phyloP scores from a whole-genome alignment of 2,888 invertebrate species.

The Bugula neritina region DNA sequence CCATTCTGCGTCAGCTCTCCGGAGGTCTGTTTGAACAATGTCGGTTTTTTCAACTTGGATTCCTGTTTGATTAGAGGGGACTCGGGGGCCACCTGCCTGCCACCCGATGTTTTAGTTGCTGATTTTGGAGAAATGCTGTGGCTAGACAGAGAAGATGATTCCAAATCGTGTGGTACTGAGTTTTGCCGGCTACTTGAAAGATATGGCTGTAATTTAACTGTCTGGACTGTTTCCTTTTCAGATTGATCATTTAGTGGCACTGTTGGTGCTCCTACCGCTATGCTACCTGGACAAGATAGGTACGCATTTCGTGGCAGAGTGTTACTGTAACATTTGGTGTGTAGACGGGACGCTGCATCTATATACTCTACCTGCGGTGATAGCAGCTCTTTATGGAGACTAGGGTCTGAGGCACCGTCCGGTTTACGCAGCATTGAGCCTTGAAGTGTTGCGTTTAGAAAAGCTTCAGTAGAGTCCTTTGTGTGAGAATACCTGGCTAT shows the following conservation, averaged over 20 bases:
- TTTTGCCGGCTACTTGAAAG: background rate
- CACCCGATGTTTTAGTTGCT: background rate
- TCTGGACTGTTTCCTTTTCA: too few relatives aligned
- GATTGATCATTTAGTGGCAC: too few relatives aligned
- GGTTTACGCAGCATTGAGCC: conserved; percentile 19
- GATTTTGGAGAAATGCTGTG: background rate
- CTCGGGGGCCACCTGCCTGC: background rate
- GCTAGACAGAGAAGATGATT: too few relatives aligned
- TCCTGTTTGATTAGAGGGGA: background rate
- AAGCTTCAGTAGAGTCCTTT: conserved; percentile 9
- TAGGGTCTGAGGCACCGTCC: conserved; percentile 25
- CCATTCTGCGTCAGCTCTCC: background rate
- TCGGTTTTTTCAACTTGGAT: background rate
- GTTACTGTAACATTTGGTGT: background rate
- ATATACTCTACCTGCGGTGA: background rate
- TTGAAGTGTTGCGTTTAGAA: conserved; percentile 3
- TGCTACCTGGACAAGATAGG: background rate
- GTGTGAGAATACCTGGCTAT: background rate
- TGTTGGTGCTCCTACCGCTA: background rate
- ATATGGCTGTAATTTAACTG: conserved; percentile 22
- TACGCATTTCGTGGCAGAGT: background rate
- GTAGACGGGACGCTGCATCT: background rate
- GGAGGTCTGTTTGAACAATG: background rate
- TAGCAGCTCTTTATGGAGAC: conserved; percentile 14
- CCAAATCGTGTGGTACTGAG: background rate